phyloP scores from a whole-genome alignment of 2,888 invertebrate genomes.

The Allophyes oxyacanthae region DNA sequence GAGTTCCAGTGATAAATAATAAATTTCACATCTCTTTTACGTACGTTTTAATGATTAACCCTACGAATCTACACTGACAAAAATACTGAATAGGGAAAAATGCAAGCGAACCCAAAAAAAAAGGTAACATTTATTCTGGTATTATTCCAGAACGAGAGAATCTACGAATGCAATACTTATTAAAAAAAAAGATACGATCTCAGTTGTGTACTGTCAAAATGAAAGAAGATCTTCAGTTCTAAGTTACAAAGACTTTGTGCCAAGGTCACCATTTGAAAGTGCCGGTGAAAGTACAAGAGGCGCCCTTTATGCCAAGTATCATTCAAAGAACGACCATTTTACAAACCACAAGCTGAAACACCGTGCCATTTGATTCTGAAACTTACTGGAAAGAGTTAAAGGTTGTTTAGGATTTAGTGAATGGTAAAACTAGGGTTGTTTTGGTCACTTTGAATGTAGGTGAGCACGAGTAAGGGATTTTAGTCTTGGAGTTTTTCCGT shows the following conservation, averaged over 20 bases:
- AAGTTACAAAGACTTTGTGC: slow-evolving; percentile 47
- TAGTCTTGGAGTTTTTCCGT: slow-evolving; percentile 41
- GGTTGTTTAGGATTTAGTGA: slow-evolving; percentile 7
- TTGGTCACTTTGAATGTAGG: slow-evolving; percentile 53
- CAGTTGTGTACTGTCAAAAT: slow-evolving; percentile 44
- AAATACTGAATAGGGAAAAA: too few species aligned
- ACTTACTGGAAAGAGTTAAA: slow-evolving; percentile 12
- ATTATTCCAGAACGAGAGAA: too few species aligned
- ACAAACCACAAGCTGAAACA: slow-evolving; percentile 29
- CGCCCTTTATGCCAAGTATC: slow-evolving; percentile 55
- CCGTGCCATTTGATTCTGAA: slow-evolving; percentile 18
- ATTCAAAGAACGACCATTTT: slow-evolving; percentile 53
- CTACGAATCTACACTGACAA: too few species aligned
- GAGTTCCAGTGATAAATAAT: too few species aligned
- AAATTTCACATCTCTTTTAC: too few species aligned
- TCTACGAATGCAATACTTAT: slow-evolving; percentile 16
- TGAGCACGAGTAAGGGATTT: slow-evolving; percentile 49
- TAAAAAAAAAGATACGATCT: slow-evolving; percentile 45
- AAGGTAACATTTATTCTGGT: too few species aligned
- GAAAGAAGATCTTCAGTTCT: slow-evolving; percentile 52
- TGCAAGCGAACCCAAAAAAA: too few species aligned
- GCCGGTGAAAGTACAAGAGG: slow-evolving; percentile 50
- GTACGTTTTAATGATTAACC: too few species aligned
- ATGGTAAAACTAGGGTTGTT: slow-evolving; percentile 18
- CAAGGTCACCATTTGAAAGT: slow-evolving; percentile 58